Conservation (phyloP, 1,140 invertebrate genomes). For the Mizuhopecten yessoensis region DNA sequence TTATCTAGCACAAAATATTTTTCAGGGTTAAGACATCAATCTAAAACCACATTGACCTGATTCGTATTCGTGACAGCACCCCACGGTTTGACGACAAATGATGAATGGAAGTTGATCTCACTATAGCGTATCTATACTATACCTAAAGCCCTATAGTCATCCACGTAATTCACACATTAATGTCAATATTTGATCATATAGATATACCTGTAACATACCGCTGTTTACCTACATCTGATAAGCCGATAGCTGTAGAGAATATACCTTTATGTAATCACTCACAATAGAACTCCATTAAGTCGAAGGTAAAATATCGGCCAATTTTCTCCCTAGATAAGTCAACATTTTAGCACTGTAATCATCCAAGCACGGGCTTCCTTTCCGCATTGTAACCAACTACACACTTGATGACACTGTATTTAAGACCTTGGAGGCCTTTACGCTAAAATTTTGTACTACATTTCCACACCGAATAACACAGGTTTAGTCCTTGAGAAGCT, state of each 20-base stretch:
- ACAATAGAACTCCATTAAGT: background rate
- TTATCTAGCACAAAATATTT: background rate
- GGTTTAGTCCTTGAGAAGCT: background rate
- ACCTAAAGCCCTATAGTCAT: background rate
- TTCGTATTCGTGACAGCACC: background rate
- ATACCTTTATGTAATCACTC: background rate
- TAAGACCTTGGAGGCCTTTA: conserved; percentile 1
- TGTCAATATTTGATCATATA: conserved; percentile 10
- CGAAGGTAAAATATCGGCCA: background rate
- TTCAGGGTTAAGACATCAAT: background rate
- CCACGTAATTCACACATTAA: background rate
- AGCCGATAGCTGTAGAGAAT: background rate
- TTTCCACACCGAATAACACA: background rate
- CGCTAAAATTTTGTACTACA: background rate
- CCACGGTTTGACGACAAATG: background rate
- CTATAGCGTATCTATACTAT: background rate
- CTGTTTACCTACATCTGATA: background rate
- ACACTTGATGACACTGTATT: background rate
- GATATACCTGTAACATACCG: background rate
- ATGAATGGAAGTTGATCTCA: background rate
- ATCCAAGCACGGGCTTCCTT: background rate
- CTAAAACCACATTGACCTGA: background rate
- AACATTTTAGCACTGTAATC: conserved; percentile 15
- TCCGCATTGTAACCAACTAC: background rate
- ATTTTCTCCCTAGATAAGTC: conserved; percentile 5